Conservation (phyloP, 2,888 invertebrate species). For the Atethmia centrago region DNA sequence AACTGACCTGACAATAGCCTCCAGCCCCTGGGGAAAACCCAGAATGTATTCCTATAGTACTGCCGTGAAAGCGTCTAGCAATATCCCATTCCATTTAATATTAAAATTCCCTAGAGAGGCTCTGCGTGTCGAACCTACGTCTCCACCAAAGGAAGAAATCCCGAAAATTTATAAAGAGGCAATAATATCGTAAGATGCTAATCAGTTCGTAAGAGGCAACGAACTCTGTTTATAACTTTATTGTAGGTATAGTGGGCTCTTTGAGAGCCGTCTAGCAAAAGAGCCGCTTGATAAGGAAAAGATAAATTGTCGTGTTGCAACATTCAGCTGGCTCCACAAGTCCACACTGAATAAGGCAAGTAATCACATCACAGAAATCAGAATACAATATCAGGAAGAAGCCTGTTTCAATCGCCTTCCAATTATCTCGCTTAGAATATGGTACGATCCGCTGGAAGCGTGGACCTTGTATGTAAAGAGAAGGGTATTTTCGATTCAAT, state of each 20-base stretch:
- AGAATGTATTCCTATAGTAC: constrained; percentile 28
- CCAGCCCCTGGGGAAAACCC: constrained; percentile 20
- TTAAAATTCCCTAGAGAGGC: constrained; percentile 45
- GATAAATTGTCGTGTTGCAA: constrained; percentile 51
- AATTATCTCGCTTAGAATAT: constrained; percentile 60
- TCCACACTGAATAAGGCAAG: constrained; percentile 53
- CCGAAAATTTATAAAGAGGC: constrained; percentile 27
- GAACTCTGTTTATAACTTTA: constrained; percentile 47
- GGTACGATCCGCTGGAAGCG: constrained; percentile 36
- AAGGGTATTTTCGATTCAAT: constrained; percentile 51
- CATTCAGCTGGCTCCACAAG: constrained; percentile 36
- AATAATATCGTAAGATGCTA: constrained; percentile 47
- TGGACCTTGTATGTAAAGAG: constrained; percentile 50
- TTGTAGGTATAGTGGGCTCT: constrained; percentile 29
- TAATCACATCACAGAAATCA: constrained; percentile 60
- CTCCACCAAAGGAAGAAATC: constrained; percentile 21
- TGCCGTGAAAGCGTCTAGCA: constrained; percentile 18
- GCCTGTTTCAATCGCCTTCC: constrained; percentile 48
- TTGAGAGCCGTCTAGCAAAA: constrained; percentile 42
- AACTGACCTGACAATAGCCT: constrained; percentile 30
- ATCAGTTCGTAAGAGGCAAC: constrained; percentile 48
- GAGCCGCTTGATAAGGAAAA: constrained; percentile 60
- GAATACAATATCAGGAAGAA: constrained; percentile 66
- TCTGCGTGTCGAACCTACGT: constrained; percentile 51
- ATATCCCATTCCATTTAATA: constrained; percentile 43